A percentile compares a stretch with the other conserved stretches of the same genome.
These are phyloP conservation scores for Fragum sueziense DNA, from an alignment of 2,888 invertebrate genomes.

Conservation along the genomic window DNA sequence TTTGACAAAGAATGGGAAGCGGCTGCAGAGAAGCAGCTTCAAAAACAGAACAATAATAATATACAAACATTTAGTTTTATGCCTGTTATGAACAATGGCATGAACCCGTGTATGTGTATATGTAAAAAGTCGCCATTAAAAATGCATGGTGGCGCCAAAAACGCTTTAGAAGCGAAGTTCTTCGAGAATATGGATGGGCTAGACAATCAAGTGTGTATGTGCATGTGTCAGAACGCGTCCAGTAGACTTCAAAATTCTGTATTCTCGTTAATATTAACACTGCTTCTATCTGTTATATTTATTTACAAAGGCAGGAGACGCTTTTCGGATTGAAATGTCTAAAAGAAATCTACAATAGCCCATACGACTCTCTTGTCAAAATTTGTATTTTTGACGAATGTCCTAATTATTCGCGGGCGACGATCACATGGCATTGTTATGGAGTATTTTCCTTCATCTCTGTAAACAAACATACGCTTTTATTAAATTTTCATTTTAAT, in stretches of 20 bases:
- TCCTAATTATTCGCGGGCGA: too few species aligned
- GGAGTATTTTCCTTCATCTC: too few species aligned
- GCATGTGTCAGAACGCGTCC: constrained; percentile 56
- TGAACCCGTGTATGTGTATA: constrained; percentile 61
- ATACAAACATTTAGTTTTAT: constrained; percentile 50
- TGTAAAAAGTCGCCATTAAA: constrained; percentile 56
- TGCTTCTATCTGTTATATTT: neutral
- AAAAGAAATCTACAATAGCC: too few species aligned
- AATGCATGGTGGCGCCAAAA: constrained; percentile 34
- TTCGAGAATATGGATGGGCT: constrained; percentile 53
- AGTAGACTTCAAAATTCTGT: neutral
- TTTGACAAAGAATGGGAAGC: constrained; percentile 25
- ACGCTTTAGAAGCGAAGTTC: constrained; percentile 49
- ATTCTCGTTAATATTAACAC: neutral
- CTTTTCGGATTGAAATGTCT: neutral
- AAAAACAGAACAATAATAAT: constrained; percentile 3
- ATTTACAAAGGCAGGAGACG: neutral
- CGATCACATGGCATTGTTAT: too few species aligned
- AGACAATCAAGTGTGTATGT: constrained; percentile 62
- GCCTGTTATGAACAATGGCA: constrained; percentile 54
- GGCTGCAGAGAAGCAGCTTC: constrained; percentile 33
- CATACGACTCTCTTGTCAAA: too few species aligned
- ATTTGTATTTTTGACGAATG: too few species aligned
- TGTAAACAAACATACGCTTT: too few species aligned
- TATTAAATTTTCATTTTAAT: too few species aligned